A percentile compares a stretch with the other conserved stretches of the same genome.
Conservation (phyloP, 2,797 vertebrate genomes). For the Spinus pinus region DNA sequence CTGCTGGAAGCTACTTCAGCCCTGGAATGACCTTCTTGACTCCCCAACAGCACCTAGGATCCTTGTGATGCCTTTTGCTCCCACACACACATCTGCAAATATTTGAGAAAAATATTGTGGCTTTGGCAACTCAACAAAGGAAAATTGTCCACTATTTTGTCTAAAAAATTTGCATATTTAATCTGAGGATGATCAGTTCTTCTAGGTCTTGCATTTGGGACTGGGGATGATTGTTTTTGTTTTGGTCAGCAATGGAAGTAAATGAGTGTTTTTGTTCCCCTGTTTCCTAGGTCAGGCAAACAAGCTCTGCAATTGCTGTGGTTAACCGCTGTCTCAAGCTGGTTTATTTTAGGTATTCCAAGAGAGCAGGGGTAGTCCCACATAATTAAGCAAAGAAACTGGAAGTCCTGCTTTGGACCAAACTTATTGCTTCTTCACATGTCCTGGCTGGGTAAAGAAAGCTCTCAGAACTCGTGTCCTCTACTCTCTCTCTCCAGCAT, state of each 20-base stretch:
- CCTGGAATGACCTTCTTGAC: not conserved
- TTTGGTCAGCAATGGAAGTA: not conserved
- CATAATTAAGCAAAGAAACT: not conserved
- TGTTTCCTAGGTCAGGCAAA: not conserved
- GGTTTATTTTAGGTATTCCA: not conserved
- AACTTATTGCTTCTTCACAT: not conserved
- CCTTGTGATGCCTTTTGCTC: not conserved
- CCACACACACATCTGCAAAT: fast-evolving
- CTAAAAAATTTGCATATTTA: not conserved
- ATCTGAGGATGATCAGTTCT: not conserved
- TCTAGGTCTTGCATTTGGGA: not conserved
- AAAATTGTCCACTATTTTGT: not conserved
- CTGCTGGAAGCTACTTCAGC: not conserved
- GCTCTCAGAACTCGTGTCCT: not conserved
- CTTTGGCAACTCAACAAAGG: not conserved
- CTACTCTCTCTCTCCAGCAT: not conserved
- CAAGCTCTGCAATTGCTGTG: not conserved
- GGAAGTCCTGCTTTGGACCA: not conserved
- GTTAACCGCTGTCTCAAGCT: not conserved
- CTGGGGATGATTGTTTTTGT: not conserved
- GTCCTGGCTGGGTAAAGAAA: not conserved
- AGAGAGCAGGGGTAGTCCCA: not conserved
- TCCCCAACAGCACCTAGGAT: not conserved
- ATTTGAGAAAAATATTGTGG: not conserved
- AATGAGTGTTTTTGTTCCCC: not conserved